These are phyloP conservation scores for Myiagra hebetior DNA, from an alignment of 2,113 vertebrate species.

Conservation along the genomic window DNA sequence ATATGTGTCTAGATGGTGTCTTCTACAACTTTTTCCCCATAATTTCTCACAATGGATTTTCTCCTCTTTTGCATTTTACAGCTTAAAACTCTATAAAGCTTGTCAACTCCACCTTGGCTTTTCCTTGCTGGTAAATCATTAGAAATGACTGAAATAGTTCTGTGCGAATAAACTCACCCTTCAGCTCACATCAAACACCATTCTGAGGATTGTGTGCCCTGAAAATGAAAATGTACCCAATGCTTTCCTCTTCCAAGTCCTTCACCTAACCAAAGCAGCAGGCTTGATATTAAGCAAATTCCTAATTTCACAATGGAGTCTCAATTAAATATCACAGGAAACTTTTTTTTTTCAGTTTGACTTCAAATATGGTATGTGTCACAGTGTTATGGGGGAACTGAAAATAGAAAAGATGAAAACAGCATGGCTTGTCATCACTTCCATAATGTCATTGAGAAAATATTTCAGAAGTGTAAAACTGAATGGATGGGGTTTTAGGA, in stretches of 20 bases:
- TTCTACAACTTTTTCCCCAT: background rate
- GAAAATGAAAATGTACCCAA: background rate
- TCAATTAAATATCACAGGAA: background rate
- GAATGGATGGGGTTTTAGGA: background rate
- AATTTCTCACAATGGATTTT: background rate
- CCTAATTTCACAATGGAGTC: background rate
- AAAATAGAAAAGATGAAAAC: background rate
- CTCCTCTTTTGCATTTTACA: background rate
- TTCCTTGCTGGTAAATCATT: background rate
- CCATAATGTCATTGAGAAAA: background rate
- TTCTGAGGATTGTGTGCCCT: background rate
- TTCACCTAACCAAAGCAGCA: background rate
- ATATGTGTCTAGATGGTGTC: background rate
- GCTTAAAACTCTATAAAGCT: background rate
- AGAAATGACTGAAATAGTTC: background rate
- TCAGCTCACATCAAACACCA: background rate
- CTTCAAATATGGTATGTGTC: background rate
- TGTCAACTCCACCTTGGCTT: background rate
- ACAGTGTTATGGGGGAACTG: background rate
- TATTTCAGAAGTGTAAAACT: background rate
- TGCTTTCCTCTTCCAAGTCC: background rate
- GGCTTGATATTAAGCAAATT: background rate
- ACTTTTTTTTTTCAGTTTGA: background rate
- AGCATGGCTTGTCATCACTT: slow-evolving; percentile 2
- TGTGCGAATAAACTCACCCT: background rate